Evolutionary conservation across 2,888 invertebrate species (phyloP).

Genomic region (Dastarcus helophoroides): DNA sequence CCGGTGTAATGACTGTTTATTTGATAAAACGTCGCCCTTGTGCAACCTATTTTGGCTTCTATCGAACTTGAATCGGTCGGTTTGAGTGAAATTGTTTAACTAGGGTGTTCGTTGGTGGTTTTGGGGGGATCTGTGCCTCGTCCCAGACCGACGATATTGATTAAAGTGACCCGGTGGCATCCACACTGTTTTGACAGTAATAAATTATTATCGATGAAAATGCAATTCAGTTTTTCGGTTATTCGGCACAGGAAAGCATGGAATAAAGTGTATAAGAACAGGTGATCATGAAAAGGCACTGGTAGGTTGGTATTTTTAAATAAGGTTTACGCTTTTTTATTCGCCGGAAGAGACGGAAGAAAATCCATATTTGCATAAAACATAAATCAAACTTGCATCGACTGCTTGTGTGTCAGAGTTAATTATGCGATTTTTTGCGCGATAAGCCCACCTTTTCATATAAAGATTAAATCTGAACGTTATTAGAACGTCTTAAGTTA

Average conservation of each 20-base stretch:
- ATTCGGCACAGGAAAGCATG: constrained; percentile 28
- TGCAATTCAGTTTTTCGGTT: constrained; percentile 27
- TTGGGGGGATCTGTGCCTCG: constrained; percentile 10
- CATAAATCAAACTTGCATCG: too few species aligned
- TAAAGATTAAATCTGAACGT: neutral
- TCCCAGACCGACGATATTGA: constrained; percentile 31
- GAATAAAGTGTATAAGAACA: constrained; percentile 29
- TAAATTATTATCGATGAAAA: constrained; percentile 26
- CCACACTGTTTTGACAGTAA: constrained; percentile 13
- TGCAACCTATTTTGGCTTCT: too few species aligned
- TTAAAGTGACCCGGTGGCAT: constrained; percentile 20
- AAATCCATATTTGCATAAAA: too few species aligned
- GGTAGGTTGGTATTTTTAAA: constrained; percentile 21
- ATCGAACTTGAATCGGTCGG: too few species aligned
- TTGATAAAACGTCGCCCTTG: neutral
- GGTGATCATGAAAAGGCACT: constrained; percentile 33
- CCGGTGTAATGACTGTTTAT: neutral
- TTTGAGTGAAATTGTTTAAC: too few species aligned
- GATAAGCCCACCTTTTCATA: neutral
- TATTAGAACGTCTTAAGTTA: too few species aligned
- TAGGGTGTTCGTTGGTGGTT: constrained; percentile 9
- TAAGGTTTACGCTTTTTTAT: neutral
- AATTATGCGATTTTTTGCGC: too few species aligned
- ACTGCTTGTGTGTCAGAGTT: neutral
- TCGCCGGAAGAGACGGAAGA: too few species aligned